Conservation (phyloP, 2,797 vertebrate species). For the Dallia pectoralis region DNA sequence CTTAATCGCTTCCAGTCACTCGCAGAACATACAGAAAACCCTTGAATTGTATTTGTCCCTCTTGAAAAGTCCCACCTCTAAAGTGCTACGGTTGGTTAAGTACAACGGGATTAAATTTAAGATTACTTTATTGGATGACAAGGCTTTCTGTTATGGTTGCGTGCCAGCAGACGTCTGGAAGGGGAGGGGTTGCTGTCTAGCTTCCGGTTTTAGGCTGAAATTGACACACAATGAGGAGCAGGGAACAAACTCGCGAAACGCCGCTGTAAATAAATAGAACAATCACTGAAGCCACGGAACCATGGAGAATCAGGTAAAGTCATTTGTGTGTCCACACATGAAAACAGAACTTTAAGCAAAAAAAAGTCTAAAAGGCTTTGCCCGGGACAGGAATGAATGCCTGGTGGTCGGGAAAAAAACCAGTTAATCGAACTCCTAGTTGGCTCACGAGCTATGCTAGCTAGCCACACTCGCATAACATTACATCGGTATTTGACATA, state of each 20-base stretch:
- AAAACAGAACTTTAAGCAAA: constrained; percentile 42
- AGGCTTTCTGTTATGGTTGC: constrained; percentile 73
- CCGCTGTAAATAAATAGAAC: constrained; percentile 81
- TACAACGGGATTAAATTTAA: constrained; percentile 45
- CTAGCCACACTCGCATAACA: constrained; percentile 55
- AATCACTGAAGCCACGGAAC: constrained; percentile 69
- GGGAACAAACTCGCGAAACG: constrained; percentile 74
- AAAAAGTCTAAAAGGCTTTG: constrained; percentile 45
- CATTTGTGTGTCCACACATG: constrained; percentile 46
- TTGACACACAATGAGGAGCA: constrained; percentile 86
- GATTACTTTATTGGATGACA: constrained; percentile 54
- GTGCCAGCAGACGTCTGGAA: constrained; percentile 74
- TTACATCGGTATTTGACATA: constrained; percentile 69
- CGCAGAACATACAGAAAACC: constrained; percentile 59
- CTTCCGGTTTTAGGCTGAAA: constrained; percentile 83
- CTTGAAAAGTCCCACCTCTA: constrained; percentile 53
- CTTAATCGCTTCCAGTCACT: constrained; percentile 60
- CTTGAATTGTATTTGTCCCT: constrained; percentile 71
- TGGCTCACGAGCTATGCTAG: constrained; percentile 72
- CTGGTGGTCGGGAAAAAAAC: constrained; percentile 60
- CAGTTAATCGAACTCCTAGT: constrained; percentile 70
- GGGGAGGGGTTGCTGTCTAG: constrained; percentile 74
- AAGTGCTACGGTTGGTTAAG: constrained; percentile 42
- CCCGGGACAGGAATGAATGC: constrained; percentile 57
- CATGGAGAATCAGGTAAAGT: constrained; percentile 84